Base-by-base conservation (phyloP, 2,888 invertebrate species). In the Erebia epiphron region DNA sequence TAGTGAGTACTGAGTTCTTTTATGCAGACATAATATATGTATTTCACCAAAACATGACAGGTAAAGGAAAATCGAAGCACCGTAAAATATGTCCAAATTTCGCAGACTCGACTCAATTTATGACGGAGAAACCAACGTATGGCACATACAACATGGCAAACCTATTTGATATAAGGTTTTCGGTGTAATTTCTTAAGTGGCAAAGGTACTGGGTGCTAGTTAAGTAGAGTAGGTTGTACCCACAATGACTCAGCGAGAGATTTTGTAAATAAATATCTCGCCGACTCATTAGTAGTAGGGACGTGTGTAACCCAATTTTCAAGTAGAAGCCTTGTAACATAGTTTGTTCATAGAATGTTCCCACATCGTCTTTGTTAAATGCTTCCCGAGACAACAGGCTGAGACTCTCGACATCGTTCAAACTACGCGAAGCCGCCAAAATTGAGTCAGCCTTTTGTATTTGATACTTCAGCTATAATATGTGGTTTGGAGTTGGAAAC, bases 381-480 rank as follows among this genome's bases (percentile, higher is more conserved):
- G 54, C 60, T 54, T 62, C 46, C 62, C 56, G 62, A 68, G 70
- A 66, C 61, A 65, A 65, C 41, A 67, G 35, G 10, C 49, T 61
- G 21, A 64, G 68, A 63, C 63, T 58, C 50, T 71, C 64, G 50
- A 64, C 56, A 58, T 57, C 35, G 57, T 56, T 61, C 18, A 26
- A 67, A 71, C 68, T 69, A 61, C 63, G 43, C 58, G 14, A 57
- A 63, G 57, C 41, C 43, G 54, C 61, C 70, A 49, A 71, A 71
- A 71, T 63, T 71, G 50, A 63, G 67, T 58, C 66, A 54, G 67
- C 43, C 52, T 67, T 70, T 70, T 62, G 60, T 60, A 21, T 63
- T 56, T 57, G 43, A 46, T 63, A 68, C 46, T 68, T 49, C 13
- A 61, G 52, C 43, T 57, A 14, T 26, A 56, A 14, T 26, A 56